Evolutionary conservation across 2,113 vertebrate genomes (phyloP).

Genomic region (Rhinichthys klamathensis): DNA sequence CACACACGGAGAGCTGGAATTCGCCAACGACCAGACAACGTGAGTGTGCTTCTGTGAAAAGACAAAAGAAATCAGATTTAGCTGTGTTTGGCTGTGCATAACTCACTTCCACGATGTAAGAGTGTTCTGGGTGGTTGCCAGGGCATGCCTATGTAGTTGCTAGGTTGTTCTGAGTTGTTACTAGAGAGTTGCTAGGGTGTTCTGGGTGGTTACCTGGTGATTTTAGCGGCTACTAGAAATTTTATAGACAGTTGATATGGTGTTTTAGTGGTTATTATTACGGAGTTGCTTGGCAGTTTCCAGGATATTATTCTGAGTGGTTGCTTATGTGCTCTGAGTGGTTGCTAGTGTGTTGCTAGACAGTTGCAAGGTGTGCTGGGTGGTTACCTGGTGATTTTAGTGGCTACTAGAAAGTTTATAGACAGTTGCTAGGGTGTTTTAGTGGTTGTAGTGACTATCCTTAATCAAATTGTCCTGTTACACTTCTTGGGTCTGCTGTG

Average conservation of each 20-base stretch:
- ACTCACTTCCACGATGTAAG: background rate
- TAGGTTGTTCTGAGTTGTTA: background rate
- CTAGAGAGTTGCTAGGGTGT: background rate
- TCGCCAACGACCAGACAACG: conserved; percentile 91
- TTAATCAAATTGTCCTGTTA: no score
- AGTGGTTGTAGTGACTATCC: no score
- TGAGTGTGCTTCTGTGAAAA: conserved; percentile 70
- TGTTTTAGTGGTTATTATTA: background rate
- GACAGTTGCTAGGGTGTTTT: background rate
- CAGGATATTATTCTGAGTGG: background rate
- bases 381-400: no score
- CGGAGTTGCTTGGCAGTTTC: background rate
- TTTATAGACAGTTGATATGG: background rate
- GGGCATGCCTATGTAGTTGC: background rate
- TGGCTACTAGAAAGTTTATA: no score
- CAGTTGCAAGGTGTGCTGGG: background rate
- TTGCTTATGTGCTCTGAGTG: background rate
- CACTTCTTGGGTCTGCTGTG: no score
- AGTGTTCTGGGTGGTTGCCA: background rate
- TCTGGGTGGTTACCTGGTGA: background rate
- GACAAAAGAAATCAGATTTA: background rate
- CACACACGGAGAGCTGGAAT: conserved; percentile 87
- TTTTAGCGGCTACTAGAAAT: background rate
- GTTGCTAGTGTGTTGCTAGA: background rate
- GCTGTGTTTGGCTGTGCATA: background rate